Evolutionary conservation across 2,888 invertebrate species (phyloP), one percentile per base, ranked within the genome.

Genomic region (Lepas anatifera): DNA sequence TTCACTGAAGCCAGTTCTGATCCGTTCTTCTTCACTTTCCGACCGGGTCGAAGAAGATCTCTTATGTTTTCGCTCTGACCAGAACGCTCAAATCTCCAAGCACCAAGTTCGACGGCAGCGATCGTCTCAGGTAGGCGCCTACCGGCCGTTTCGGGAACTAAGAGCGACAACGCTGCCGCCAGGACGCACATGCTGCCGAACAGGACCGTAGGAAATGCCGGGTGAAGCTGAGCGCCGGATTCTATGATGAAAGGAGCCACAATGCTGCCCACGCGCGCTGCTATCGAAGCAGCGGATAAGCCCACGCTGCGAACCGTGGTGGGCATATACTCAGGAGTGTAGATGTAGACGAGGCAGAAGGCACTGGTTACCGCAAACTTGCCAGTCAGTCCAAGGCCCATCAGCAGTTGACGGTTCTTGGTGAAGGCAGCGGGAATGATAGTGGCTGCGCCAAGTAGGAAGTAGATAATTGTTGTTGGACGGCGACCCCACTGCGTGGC

Each of bases 251-350:
- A 90, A 0, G 94, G 93, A 0, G 94, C 91, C 4, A 87, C 75
- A 84, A 93, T 90, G 0, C 92, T 92, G 10, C 95, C 95, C 71
- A 93, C 81, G 76, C 94, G 85, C 0, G 93, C 93, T 71, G 88
- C 86, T 82, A 92, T 89, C 0, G 93, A 94, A 39, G 91, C 87
- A 3, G 89, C 82, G 0, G 95, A 95, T 70, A 95, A 87, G 0
- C 92, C 94, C 52, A 89, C 87, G 77, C 93, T 94, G 41, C 95
- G 84, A 0, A 93, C 87, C 2, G 92, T 89, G 0, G 95, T 95
- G 0, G 95, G 95, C 78, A 92, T 94, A 22, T 93, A 79, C 80
- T 95, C 95, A 0, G 74, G 92, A 91, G 0, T 89, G 79, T 89
- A 95, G 27, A 95, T 84, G 78, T 94, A 95, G 6, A 89, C 89